Conservation (phyloP, 2,113 vertebrate species). For the Chaetodon trifascialis region DNA sequence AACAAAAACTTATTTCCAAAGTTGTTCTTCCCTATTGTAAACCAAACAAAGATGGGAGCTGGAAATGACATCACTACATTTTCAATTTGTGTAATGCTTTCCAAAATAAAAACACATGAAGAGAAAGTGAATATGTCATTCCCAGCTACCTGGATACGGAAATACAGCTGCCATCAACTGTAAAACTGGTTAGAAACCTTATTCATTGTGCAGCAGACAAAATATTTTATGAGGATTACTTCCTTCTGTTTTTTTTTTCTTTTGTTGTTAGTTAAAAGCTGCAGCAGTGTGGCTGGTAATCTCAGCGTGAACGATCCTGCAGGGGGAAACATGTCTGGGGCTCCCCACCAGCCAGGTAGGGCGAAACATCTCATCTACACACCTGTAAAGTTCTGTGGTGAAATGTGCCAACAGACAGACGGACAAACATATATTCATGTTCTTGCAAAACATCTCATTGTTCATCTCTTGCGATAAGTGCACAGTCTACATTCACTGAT, state of each 20-base stretch:
- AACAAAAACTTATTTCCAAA: neutral
- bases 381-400: too few relatives aligned
- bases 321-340: too few relatives aligned
- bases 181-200: neutral
- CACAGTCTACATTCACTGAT: too few relatives aligned
- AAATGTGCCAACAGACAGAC: too few relatives aligned
- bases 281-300: too few relatives aligned
- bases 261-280: too few relatives aligned
- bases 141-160: neutral
- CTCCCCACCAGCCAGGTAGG: neutral
- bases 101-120: neutral
- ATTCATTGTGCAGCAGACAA: neutral
- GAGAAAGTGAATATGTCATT: neutral
- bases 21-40: neutral
- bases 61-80: neutral
- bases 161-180: neutral
- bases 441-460: too few relatives aligned
- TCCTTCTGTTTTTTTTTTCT: neutral
- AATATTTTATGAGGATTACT: neutral
- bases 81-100: neutral
- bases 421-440: too few relatives aligned
- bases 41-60: neutral
- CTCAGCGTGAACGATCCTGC: too few relatives aligned
- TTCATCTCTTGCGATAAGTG: too few relatives aligned
- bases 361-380: too few relatives aligned